These are phyloP conservation scores for human (Homo sapiens) DNA, from an alignment of 2,113 vertebrate genomes.

Conservation along the genomic window DNA sequence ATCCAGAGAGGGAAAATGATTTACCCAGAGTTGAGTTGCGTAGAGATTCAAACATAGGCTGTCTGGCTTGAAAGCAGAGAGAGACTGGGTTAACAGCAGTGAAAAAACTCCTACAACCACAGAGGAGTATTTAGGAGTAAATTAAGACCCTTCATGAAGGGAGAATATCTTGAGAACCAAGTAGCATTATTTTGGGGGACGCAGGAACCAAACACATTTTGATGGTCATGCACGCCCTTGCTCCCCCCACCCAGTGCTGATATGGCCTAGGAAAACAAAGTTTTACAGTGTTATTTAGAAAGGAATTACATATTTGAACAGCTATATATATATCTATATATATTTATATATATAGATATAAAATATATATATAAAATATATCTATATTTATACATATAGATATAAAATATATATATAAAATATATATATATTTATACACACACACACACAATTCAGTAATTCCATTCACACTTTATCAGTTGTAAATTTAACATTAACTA, in stretches of 20 bases:
- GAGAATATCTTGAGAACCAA: not conserved
- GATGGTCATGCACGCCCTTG: not conserved
- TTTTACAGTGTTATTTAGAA: conserved; percentile 28
- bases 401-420: not conserved
- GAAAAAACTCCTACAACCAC: not conserved
- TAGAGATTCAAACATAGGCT: not conserved
- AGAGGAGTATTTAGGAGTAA: not conserved
- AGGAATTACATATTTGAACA: conserved; percentile 1
- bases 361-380: not conserved
- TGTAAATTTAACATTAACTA: not conserved
- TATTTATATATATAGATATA: not conserved
- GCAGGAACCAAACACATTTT: not conserved
- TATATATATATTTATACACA: not conserved
- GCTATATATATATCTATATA: not conserved
- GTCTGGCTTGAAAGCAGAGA: not conserved
- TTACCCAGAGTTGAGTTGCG: not conserved
- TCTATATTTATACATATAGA: not conserved
- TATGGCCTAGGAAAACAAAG: not conserved
- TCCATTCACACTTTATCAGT: not conserved
- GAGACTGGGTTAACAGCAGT: not conserved
- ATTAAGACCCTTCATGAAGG: not conserved
- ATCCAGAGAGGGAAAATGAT: not conserved
- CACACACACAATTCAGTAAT: not conserved
- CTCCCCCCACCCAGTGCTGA: not conserved
- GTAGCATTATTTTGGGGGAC: not conserved